Conservation (phyloP, 2,888 invertebrate species). For the Ganaspis brasiliensis region DNA sequence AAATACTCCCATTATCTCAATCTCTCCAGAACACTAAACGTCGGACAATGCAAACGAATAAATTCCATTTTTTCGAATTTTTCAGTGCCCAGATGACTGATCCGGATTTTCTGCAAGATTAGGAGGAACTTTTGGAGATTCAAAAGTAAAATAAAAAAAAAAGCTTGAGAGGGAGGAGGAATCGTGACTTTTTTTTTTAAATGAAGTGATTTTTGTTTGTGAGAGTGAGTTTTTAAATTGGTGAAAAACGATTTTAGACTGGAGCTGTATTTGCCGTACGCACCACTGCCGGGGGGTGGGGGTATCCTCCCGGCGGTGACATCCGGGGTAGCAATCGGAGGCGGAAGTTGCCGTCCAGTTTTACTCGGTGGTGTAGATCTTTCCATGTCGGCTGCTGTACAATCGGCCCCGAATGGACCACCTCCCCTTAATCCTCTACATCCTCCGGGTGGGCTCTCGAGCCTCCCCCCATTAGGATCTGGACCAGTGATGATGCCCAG, state of each 20-base stretch:
- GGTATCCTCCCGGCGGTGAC: constrained; percentile 80
- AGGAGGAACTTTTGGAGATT: not conserved
- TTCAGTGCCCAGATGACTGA: not conserved
- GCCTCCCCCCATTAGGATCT: constrained; percentile 63
- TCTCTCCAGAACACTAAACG: too few species aligned
- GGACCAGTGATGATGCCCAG: constrained; percentile 72
- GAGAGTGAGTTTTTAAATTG: not conserved
- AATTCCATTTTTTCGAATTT: not conserved
- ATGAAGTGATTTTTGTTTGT: not conserved
- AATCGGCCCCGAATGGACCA: constrained; percentile 68
- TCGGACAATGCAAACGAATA: not conserved
- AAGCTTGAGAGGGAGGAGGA: not conserved
- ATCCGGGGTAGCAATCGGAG: constrained; percentile 68
- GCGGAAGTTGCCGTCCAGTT: constrained; percentile 76
- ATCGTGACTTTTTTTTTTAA: not conserved
- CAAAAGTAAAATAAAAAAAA: not conserved
- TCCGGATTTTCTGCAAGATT: not conserved
- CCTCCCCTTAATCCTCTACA: constrained; percentile 65
- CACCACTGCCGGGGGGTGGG: constrained; percentile 80
- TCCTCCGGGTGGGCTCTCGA: constrained; percentile 59
- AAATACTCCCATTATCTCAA: too few species aligned
- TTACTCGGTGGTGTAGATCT: constrained; percentile 78
- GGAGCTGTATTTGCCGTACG: constrained; percentile 80
- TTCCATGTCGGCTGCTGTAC: constrained; percentile 80
- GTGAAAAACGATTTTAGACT: constrained; percentile 69